These are phyloP conservation scores for Lepus timidus DNA, from an alignment of 2,113 vertebrate genomes.

Conservation along the genomic window DNA sequence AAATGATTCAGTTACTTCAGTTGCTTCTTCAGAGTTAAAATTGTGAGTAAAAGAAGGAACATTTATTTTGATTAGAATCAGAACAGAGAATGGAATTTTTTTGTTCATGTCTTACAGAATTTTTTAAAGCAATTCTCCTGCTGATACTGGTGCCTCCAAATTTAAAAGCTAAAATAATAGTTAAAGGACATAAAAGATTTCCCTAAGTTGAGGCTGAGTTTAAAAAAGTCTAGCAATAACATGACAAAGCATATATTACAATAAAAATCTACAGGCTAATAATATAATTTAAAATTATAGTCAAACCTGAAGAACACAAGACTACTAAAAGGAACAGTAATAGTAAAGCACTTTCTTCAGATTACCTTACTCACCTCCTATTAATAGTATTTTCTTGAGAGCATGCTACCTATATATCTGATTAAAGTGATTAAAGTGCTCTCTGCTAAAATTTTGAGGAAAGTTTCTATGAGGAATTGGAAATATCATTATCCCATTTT, in stretches of 20 bases:
- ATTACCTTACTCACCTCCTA: background rate
- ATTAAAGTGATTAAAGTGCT: background rate
- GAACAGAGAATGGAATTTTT: background rate
- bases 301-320: slow-evolving; percentile 1
- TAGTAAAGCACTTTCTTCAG: background rate
- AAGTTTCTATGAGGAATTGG: background rate
- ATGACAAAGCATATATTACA: background rate
- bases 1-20: slow-evolving; percentile 32
- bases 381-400: background rate
- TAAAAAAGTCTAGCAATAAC: slow-evolving; percentile 50
- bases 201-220: background rate
- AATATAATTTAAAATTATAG: background rate
- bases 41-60: slow-evolving; percentile 13
- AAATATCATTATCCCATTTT: background rate
- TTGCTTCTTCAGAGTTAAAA: slow-evolving; percentile 53
- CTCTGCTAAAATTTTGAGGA: background rate
- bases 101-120: slow-evolving; percentile 19
- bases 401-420: background rate
- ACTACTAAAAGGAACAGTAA: background rate
- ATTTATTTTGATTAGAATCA: slow-evolving; percentile 54
- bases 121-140: background rate
- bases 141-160: slow-evolving; percentile 18
- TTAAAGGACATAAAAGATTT: background rate
- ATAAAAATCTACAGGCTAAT: background rate
- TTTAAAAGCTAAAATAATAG: slow-evolving; percentile 25